phyloP scores from a whole-genome alignment of 2,888 invertebrate genomes.

The Philopedon plagiatum region DNA sequence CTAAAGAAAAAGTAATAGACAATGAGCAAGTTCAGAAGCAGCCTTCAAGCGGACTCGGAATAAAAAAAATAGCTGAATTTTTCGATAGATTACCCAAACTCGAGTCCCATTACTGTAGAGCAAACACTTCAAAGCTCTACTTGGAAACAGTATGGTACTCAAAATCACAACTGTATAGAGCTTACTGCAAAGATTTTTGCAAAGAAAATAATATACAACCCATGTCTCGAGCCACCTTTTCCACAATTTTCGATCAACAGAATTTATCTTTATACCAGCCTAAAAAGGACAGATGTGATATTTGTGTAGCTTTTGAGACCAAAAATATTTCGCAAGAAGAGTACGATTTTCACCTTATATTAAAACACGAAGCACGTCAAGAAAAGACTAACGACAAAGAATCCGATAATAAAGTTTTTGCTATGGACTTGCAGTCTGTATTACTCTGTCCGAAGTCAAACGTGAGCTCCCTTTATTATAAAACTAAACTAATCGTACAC shows the following conservation, averaged over 20 bases:
- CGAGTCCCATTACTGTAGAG: background rate
- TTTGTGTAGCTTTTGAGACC: constrained; percentile 47
- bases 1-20: background rate
- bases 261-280: constrained; percentile 38
- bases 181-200: constrained; percentile 18
- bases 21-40: background rate
- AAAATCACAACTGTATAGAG: constrained; percentile 24
- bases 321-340: constrained; percentile 35
- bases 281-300: constrained; percentile 48
- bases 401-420: constrained; percentile 4
- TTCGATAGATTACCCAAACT: constrained; percentile 13
- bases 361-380: constrained; percentile 32
- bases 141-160: constrained; percentile 33
- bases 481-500: constrained; percentile 45
- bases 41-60: background rate
- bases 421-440: constrained; percentile 27
- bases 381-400: constrained; percentile 18
- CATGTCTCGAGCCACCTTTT: constrained; percentile 33
- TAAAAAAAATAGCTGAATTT: constrained; percentile 9
- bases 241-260: constrained; percentile 25
- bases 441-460: constrained; percentile 42
- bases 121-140: constrained; percentile 11
- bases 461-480: constrained; percentile 41
- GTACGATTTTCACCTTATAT: constrained; percentile 35
- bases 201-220: constrained; percentile 12